Base-by-base conservation (phyloP, 2,888 invertebrate species). In the Ophion obscuratus region DNA sequence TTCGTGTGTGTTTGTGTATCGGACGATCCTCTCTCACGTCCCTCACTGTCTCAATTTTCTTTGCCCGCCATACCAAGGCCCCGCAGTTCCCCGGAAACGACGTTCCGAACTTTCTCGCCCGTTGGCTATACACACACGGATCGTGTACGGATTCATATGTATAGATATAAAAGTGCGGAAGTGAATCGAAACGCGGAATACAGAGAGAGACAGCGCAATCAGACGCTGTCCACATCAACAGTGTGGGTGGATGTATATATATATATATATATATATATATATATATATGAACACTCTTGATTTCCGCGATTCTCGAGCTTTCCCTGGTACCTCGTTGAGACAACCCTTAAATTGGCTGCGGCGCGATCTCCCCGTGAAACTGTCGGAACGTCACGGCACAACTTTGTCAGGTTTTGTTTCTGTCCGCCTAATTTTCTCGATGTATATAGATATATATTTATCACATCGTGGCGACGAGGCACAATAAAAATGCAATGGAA, bases 101-200 rank as follows among this genome's bases (percentile, higher is more conserved):
- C 73, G 44, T 82, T 64, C 57, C 53, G 86, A 87, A 89, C 86
- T 89, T 89, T 74, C 82, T 85, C 70, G 20, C 83, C 67, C 53
- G 61, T 36, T 11, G 31, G 62, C 81, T 68, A 59, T 70, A 67
- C 66, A 36, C 14, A 53, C 44, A 53, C 4, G 20, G 62, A 71
- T 47, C 53, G 11, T 53, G 61, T 24, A 64, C 36, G 4, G 3
- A 24, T 27, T 44, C 44, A 66, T 78, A 53, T 27, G 68, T 40
- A 24, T 53, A 53, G n/a, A 76, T n/a, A 61, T 44, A 53, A 40
- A 66, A 53, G 53, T 17, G 53, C 14, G 4, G 5, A 53, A 53
- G 53, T 53, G 14, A 53, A 53, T 53, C 53, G 53, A 17, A 3
- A 53, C 17, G 53, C 4, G 17, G 57, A 61, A 53, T 53, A 40